phyloP scores from a whole-genome alignment of 2,113 vertebrate genomes.

The Glaucomys volans region DNA sequence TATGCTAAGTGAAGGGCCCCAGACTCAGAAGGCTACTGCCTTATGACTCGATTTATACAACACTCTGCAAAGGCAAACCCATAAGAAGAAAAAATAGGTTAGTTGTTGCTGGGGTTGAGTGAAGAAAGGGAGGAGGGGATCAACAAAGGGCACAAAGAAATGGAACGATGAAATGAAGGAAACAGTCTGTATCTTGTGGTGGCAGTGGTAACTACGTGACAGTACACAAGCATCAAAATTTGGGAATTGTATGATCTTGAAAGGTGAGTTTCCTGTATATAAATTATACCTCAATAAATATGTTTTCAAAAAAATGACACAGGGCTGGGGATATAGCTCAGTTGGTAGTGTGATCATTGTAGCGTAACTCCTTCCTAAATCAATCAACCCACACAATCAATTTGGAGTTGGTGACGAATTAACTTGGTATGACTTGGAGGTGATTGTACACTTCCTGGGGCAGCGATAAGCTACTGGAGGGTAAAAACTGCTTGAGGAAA shows the following conservation, averaged over 20 bases:
- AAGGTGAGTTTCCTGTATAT: not conserved
- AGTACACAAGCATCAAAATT: not conserved
- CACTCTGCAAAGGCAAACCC: not conserved
- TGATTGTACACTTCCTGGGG: not conserved
- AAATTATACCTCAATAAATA: not conserved
- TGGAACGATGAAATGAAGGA: not conserved
- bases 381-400: not conserved
- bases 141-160: not conserved
- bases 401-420: not conserved
- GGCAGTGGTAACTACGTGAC: not conserved
- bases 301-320: not conserved
- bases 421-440: not conserved
- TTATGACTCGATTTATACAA: not conserved
- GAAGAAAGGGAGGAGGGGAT: not conserved
- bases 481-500: not conserved
- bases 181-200: too few species aligned
- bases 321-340: not conserved
- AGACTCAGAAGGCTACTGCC: not conserved
- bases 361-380: not conserved
- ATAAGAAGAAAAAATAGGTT: not conserved
- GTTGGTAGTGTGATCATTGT: not conserved
- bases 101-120: fast-evolving
- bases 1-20: not conserved
- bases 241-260: not conserved
- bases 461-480: not conserved